Evolutionary conservation across 2,113 vertebrate species (phyloP).

Genomic region (Hippocampus mohnikei): DNA sequence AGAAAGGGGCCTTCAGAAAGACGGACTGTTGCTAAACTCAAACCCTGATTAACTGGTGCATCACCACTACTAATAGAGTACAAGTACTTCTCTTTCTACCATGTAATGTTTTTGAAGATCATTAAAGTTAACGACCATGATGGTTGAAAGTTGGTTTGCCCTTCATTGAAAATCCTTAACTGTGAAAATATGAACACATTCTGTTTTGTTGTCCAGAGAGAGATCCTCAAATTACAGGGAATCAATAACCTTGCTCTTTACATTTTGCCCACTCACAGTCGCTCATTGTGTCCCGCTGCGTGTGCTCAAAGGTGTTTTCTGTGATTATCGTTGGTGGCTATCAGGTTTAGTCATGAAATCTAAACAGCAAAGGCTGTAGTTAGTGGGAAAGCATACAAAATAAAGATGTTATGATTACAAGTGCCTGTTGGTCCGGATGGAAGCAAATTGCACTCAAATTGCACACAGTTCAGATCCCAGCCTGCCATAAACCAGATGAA

Average conservation of each 20-base stretch:
- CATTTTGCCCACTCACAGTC: conserved; percentile 14
- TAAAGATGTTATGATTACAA: conserved; percentile 60
- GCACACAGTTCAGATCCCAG: conserved; percentile 31
- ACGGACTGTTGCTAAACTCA: background rate
- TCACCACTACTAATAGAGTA: background rate
- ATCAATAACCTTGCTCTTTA: conserved; percentile 10
- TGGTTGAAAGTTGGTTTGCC: conserved; percentile 24
- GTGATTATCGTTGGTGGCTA: conserved; percentile 36
- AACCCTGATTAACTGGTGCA: background rate
- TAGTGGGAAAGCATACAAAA: conserved; percentile 25
- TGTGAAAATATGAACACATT: conserved; percentile 35
- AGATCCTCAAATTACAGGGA: conserved; percentile 42
- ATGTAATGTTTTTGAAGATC: background rate
- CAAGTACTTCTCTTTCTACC: background rate
- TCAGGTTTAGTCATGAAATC: conserved; percentile 50
- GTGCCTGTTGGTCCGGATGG: conserved; percentile 66
- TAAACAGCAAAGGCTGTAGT: conserved; percentile 23
- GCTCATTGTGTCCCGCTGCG: background rate
- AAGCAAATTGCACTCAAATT: conserved; percentile 65
- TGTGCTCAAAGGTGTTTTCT: conserved; percentile 17
- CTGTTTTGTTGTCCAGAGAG: conserved; percentile 10
- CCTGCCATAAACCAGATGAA: conserved; percentile 61
- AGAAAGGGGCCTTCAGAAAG: background rate
- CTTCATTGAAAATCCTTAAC: conserved; percentile 43
- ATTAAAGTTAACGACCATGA: background rate